A percentile compares a stretch with the other conserved stretches of the same genome.
Conservation (phyloP, 2,888 invertebrate species). For the Caenorhabditis sulstoni region DNA sequence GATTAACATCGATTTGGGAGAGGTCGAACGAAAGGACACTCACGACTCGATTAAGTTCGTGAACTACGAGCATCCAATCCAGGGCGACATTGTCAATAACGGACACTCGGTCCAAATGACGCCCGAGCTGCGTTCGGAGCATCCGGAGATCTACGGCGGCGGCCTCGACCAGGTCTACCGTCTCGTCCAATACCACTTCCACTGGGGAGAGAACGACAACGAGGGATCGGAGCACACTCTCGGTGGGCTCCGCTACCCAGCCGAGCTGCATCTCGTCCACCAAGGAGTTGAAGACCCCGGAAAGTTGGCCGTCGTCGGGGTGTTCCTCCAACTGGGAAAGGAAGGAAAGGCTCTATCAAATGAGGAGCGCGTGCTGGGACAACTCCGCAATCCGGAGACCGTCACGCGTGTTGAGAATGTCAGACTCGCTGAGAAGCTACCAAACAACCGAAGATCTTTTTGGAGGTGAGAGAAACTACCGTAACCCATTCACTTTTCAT, state of each 20-base stretch:
- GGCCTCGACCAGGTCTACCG: constrained; percentile 77
- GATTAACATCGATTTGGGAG: constrained; percentile 73
- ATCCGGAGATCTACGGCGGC: constrained; percentile 78
- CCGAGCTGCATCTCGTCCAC: constrained; percentile 78
- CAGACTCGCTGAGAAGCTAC: constrained; percentile 70
- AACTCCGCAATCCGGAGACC: constrained; percentile 56
- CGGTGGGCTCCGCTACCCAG: constrained; percentile 74
- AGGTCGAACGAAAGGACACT: constrained; percentile 63
- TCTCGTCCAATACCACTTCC: constrained; percentile 79
- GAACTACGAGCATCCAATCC: constrained; percentile 74
- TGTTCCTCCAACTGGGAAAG: constrained; percentile 74
- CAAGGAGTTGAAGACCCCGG: constrained; percentile 76
- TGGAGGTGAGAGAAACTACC: constrained; percentile 65
- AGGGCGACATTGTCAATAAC: constrained; percentile 77
- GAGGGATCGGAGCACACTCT: constrained; percentile 78
- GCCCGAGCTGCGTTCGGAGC: constrained; percentile 69
- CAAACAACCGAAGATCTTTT: constrained; percentile 71
- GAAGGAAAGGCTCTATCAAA: constrained; percentile 62
- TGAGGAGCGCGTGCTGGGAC: constrained; percentile 59
- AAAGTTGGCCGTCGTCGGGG: constrained; percentile 77
- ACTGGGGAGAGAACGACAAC: constrained; percentile 77
- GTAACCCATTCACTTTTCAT: constrained; percentile 18
- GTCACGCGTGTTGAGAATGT: constrained; percentile 63
- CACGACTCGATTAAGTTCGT: constrained; percentile 75
- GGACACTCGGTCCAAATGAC: constrained; percentile 79